These are phyloP conservation scores for Elymnias hypermnestra DNA, from an alignment of 1,140 invertebrate species.

Conservation along the genomic window DNA sequence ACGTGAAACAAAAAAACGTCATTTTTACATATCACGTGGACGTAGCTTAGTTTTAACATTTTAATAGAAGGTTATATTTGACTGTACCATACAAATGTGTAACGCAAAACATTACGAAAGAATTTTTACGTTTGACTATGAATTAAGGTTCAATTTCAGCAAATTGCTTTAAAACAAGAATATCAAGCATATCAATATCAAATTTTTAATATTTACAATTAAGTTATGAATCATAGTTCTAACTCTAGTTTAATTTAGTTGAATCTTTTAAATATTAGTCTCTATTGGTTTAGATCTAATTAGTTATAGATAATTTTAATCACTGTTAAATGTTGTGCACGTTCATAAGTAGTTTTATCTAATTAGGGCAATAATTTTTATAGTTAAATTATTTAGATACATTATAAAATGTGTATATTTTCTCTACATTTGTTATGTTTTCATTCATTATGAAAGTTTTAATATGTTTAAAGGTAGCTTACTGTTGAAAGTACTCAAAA, in stretches of 20 bases:
- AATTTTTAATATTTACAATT: slow-evolving; percentile 44
- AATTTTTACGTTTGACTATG: too few species aligned
- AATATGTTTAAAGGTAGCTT: neutral
- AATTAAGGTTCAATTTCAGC: slow-evolving; percentile 40
- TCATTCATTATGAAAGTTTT: neutral
- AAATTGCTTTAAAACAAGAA: slow-evolving; percentile 50
- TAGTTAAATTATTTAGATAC: slow-evolving; percentile 41
- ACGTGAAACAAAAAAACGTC: too few species aligned
- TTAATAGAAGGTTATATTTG: too few species aligned
- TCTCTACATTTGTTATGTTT: slow-evolving; percentile 25
- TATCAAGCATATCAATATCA: slow-evolving; percentile 75
- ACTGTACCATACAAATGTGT: too few species aligned
- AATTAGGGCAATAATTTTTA: slow-evolving; percentile 68
- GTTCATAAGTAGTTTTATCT: slow-evolving; percentile 55
- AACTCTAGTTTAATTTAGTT: slow-evolving; percentile 42
- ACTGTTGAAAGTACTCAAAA: too few species aligned
- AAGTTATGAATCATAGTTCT: slow-evolving; percentile 35
- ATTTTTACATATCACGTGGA: too few species aligned
- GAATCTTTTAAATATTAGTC: slow-evolving; percentile 41
- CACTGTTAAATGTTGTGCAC: slow-evolving; percentile 76
- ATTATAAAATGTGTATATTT: slow-evolving; percentile 21
- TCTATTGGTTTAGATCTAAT: slow-evolving; percentile 59
- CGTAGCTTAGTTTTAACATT: too few species aligned
- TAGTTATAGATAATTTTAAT: slow-evolving; percentile 69
- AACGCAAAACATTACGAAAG: too few species aligned